Percentiles rank a stretch among this genome's conserved stretches.
Evolutionary conservation across 1,140 invertebrate genomes (phyloP).

Genomic region (Rhynchophorus ferrugineus): DNA sequence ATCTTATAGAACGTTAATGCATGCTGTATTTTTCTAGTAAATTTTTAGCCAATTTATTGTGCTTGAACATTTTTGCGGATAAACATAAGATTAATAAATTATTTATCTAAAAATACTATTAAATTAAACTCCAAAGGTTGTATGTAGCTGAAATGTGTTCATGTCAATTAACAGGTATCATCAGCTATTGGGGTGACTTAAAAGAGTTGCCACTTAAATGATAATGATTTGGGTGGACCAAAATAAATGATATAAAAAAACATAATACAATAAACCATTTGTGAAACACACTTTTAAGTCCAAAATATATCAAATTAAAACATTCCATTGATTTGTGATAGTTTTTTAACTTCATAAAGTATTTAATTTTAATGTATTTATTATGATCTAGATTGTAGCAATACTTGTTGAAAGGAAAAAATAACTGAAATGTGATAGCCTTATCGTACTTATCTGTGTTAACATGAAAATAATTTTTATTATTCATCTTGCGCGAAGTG

Average conservation of each 20-base stretch:
- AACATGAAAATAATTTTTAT: background rate
- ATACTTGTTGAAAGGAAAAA: constrained; percentile 1
- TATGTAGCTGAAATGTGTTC: no score
- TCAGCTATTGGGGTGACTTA: no score
- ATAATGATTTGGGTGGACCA: constrained; percentile 1
- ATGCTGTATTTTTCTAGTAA: constrained; percentile 6
- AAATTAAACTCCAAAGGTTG: no score
- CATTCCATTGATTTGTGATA: constrained; percentile 20
- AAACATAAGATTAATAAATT: background rate
- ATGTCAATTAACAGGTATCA: no score
- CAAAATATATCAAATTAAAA: background rate
- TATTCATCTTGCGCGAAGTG: background rate
- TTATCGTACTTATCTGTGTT: background rate
- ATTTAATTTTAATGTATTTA: constrained; percentile 12
- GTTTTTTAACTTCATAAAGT: constrained; percentile 8
- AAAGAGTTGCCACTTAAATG: no score
- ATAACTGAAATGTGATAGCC: constrained; percentile 6
- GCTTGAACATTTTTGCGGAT: background rate
- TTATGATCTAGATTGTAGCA: background rate
- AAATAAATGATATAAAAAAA: constrained; percentile 1
- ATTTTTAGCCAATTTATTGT: background rate
- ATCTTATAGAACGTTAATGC: background rate
- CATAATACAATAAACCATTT: background rate
- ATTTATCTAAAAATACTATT: no score
- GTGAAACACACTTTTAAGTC: background rate